These are phyloP conservation scores for Lampropteryx suffumata DNA, from an alignment of 2,888 invertebrate genomes.

Conservation along the genomic window DNA sequence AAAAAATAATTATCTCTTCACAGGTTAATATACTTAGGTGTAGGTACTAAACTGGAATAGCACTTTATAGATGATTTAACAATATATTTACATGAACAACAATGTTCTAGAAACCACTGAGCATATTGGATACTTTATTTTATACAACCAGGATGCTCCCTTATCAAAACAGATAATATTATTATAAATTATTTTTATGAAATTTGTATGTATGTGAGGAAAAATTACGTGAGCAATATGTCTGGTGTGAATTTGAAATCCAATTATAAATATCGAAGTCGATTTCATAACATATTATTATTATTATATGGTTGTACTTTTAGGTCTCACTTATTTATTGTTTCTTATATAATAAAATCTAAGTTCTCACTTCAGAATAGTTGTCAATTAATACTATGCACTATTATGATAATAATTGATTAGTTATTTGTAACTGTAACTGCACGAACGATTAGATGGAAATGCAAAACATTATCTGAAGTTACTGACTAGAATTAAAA, in stretches of 20 bases:
- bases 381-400: constrained; percentile 16
- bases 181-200: background rate
- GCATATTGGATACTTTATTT: constrained; percentile 35
- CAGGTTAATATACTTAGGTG: constrained; percentile 54
- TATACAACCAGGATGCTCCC: constrained; percentile 5
- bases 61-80: constrained; percentile 58
- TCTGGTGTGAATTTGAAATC: background rate
- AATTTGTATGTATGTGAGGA: background rate
- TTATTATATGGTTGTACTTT: constrained; percentile 63
- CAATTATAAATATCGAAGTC: no score
- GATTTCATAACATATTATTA: no score
- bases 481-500: constrained; percentile 32
- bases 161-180: background rate
- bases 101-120: constrained; percentile 57
- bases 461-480: constrained; percentile 7
- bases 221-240: background rate
- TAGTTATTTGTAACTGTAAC: background rate
- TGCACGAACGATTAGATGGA: background rate
- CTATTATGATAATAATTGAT: constrained; percentile 5
- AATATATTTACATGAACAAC: constrained; percentile 77
- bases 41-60: constrained; percentile 53
- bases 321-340: constrained; percentile 52
- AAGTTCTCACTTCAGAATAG: constrained; percentile 29
- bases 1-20: constrained; percentile 64
- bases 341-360: constrained; percentile 47